Conservation (phyloP, 2,888 invertebrate species). For the Sinohyriopsis cumingii region DNA sequence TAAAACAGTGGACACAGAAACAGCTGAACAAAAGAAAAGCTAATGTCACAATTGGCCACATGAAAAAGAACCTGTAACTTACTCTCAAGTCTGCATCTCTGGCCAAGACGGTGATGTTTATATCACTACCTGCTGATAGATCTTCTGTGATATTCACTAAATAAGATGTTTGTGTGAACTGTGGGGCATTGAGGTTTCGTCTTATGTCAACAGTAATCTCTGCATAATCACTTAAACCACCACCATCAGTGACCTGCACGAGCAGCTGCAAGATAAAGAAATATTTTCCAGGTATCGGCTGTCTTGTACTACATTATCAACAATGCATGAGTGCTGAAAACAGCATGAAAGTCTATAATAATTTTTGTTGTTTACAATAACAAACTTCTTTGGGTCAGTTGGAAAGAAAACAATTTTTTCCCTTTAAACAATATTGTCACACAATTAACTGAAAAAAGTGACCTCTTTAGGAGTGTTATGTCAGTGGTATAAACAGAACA, state of each 20-base stretch:
- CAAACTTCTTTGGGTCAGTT: too few species aligned
- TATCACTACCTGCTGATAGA: constrained; percentile 11
- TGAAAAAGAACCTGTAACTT: constrained; percentile 3
- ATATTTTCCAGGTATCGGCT: background rate
- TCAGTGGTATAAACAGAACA: too few species aligned
- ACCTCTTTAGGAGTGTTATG: too few species aligned
- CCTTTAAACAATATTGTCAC: too few species aligned
- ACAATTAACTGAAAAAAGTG: too few species aligned
- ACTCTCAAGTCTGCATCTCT: constrained; percentile 39
- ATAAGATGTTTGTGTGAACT: constrained; percentile 23
- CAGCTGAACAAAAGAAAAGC: background rate
- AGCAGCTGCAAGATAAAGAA: constrained; percentile 32
- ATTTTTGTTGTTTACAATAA: too few species aligned
- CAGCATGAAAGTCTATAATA: too few species aligned
- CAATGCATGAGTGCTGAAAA: too few species aligned
- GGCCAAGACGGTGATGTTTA: constrained; percentile 25
- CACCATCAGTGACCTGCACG: constrained; percentile 47
- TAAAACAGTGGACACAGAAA: too few species aligned
- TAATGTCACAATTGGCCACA: background rate
- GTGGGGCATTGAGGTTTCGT: constrained; percentile 49
- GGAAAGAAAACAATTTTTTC: too few species aligned
- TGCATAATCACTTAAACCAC: constrained; percentile 22
- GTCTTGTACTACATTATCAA: too few species aligned
- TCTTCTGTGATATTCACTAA: constrained; percentile 42
- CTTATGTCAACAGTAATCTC: constrained; percentile 35